A percentile compares a stretch with the other conserved stretches of the same genome.
Conservation (phyloP, 30 jellyfish, hydroid and myxozoan genomes). For the Sanderia malayensis region DNA sequence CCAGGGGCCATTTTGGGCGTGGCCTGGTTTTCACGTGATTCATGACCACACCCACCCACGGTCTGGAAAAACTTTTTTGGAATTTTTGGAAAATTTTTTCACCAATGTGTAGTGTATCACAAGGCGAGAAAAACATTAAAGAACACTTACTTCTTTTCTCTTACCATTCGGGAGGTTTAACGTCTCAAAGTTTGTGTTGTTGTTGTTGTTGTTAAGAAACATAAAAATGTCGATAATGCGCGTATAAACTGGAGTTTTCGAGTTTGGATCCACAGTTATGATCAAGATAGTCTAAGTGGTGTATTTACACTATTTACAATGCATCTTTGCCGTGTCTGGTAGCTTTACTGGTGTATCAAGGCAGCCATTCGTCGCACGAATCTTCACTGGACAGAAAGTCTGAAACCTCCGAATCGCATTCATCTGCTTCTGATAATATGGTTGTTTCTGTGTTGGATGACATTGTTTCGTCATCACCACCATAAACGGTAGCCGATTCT, state of each 20-base stretch:
- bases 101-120: background rate
- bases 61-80: background rate
- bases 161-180: background rate
- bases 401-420: background rate
- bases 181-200: slow-evolving; percentile 1
- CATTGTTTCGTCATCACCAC: background rate
- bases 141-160: background rate
- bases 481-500: background rate
- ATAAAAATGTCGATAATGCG: background rate
- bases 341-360: background rate
- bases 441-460: background rate
- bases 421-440: background rate
- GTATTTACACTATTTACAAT: too few species aligned
- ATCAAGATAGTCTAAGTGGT: background rate
- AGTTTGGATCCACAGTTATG: background rate
- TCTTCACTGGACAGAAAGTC: too few species aligned
- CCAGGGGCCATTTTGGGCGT: slow-evolving; percentile 4
- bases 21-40: slow-evolving; percentile 2
- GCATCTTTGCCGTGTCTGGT: background rate
- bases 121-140: background rate
- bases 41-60: background rate
- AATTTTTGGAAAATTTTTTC: slow-evolving; percentile 3
- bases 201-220: background rate
- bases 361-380: background rate
- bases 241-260: background rate